Percentiles rank a stretch among this genome's conserved stretches.
Evolutionary conservation across 2,888 invertebrate species (phyloP).

Genomic region (Myopa tessellatipennis): DNA sequence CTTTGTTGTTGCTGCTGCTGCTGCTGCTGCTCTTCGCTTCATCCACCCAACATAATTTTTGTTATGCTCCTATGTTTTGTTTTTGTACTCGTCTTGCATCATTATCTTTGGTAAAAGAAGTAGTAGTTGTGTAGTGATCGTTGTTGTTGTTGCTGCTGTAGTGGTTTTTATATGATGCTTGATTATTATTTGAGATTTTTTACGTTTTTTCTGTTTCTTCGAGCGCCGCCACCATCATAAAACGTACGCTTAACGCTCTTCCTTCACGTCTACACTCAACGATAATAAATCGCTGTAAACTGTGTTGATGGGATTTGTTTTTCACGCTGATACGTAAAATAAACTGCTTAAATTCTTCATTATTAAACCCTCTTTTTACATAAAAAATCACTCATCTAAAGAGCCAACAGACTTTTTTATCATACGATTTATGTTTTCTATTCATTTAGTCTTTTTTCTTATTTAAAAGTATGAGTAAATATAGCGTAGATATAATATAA

Average conservation of each 20-base stretch:
- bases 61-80: background rate
- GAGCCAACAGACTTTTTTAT: too few relatives aligned
- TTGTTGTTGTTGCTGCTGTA: background rate
- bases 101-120: background rate
- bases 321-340: background rate
- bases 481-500: too few relatives aligned
- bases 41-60: background rate
- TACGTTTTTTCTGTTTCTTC: conserved; percentile 3
- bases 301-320: background rate
- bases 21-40: background rate
- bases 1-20: background rate
- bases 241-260: background rate
- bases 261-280: background rate
- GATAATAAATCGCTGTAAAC: background rate
- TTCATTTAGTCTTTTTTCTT: too few relatives aligned
- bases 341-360: background rate
- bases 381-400: too few relatives aligned
- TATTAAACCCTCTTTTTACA: too few relatives aligned
- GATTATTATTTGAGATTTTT: conserved; percentile 36
- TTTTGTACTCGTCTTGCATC: background rate
- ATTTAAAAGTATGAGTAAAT: too few relatives aligned
- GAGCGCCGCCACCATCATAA: conserved; percentile 16
- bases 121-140: conserved; percentile 12
- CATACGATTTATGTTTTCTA: too few relatives aligned
- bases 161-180: conserved; percentile 25